Evolutionary conservation across 2,797 vertebrate species (phyloP).

Genomic region (Gallirallus australis): DNA sequence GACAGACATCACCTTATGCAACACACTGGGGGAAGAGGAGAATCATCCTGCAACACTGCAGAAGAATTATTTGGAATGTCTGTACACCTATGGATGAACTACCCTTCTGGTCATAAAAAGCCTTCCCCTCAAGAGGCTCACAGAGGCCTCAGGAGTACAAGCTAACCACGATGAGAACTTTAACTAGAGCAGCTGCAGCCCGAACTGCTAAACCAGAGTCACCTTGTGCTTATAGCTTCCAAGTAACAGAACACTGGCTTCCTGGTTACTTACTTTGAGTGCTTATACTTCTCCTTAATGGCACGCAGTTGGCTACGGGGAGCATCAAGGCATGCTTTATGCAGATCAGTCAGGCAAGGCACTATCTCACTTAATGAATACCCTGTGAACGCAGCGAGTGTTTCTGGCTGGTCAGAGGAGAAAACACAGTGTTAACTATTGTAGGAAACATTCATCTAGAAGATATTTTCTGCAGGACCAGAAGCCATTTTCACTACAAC

Average conservation of each 20-base stretch:
- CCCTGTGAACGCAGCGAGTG: slow-evolving; percentile 86
- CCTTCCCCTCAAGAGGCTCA: not conserved
- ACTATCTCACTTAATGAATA: slow-evolving; percentile 86
- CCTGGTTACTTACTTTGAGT: slow-evolving; percentile 82
- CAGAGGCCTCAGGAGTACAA: not conserved
- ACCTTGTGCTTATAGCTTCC: not conserved
- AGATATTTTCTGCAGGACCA: not conserved
- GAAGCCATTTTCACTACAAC: not conserved
- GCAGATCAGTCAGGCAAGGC: slow-evolving; percentile 87
- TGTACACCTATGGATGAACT: not conserved
- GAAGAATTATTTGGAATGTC: not conserved
- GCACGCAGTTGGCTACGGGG: slow-evolving; percentile 84
- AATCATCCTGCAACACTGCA: not conserved
- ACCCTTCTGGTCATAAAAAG: not conserved
- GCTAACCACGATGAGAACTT: not conserved
- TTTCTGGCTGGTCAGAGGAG: slow-evolving; percentile 81
- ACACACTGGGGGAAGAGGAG: not conserved
- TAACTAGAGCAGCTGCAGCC: not conserved
- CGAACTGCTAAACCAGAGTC: not conserved
- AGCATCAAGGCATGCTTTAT: slow-evolving; percentile 82
- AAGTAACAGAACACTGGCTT: not conserved
- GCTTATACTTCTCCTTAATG: slow-evolving; percentile 89
- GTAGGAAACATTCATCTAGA: not conserved
- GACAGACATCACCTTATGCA: not conserved
- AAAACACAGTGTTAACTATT: not conserved